A percentile compares a stretch with the other conserved stretches of the same genome.
These are phyloP conservation scores for Decapterus maruadsi DNA, from an alignment of 2,797 vertebrate species.

Conservation along the genomic window DNA sequence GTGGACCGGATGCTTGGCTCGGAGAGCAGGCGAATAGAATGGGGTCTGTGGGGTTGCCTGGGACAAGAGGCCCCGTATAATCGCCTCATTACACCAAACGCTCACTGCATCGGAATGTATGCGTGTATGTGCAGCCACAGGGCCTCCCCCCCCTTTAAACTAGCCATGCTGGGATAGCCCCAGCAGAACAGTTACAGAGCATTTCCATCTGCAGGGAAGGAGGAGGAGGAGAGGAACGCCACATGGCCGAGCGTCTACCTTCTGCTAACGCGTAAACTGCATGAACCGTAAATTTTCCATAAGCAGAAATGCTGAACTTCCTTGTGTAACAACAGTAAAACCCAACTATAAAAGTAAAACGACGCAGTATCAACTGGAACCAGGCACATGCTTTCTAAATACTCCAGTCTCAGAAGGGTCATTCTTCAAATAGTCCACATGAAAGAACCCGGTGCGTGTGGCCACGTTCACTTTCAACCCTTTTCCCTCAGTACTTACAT, in stretches of 20 bases:
- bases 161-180: slow-evolving; percentile 56
- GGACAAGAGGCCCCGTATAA: slow-evolving; percentile 79
- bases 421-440: background rate
- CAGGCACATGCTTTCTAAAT: background rate
- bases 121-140: slow-evolving; percentile 43
- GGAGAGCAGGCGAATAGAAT: slow-evolving; percentile 58
- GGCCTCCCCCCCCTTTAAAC: slow-evolving; percentile 64
- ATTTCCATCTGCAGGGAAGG: slow-evolving; percentile 54
- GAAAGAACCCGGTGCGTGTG: background rate
- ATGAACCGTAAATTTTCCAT: slow-evolving; percentile 4
- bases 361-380: background rate
- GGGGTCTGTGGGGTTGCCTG: slow-evolving; percentile 63
- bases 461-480: background rate
- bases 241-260: background rate
- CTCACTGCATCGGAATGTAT: slow-evolving; percentile 74
- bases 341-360: background rate
- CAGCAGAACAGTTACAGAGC: slow-evolving; percentile 38
- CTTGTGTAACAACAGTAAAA: background rate
- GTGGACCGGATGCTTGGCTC: slow-evolving; percentile 72
- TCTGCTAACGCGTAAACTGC: background rate
- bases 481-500: background rate
- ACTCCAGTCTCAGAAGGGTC: background rate
- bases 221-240: slow-evolving; percentile 12
- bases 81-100: slow-evolving; percentile 73
- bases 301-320: slow-evolving; percentile 21